Conservation (phyloP, 2,888 invertebrate species). For the Acanthococcus lagerstroemiae region DNA sequence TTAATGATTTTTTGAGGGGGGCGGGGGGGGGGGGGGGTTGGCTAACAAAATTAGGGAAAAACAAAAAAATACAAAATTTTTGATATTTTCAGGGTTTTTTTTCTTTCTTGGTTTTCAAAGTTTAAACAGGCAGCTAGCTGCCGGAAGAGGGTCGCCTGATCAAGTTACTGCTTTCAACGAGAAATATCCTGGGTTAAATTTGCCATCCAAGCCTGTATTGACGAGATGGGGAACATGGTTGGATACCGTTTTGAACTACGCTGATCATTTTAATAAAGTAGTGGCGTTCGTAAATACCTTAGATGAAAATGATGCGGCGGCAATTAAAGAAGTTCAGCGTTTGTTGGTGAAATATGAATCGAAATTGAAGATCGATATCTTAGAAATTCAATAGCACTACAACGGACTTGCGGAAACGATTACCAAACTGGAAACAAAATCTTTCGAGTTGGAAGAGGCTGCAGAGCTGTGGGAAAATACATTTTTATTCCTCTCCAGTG, state of each 20-base stretch:
- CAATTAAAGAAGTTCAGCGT: conserved; percentile 2
- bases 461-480: too few relatives aligned
- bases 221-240: conserved; percentile 22
- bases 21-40: too few relatives aligned
- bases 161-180: background rate
- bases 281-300: background rate
- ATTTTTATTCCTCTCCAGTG: background rate
- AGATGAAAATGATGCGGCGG: background rate
- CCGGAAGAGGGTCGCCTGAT: too few relatives aligned
- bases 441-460: background rate
- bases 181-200: background rate
- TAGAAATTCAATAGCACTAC: conserved; percentile 5
- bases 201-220: conserved; percentile 6
- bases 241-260: background rate
- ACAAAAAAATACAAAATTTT: too few relatives aligned
- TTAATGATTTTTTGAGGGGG: too few relatives aligned
- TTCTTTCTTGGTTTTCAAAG: too few relatives aligned
- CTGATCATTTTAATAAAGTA: conserved; percentile 13
- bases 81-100: too few relatives aligned
- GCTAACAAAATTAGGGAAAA: too few relatives aligned
- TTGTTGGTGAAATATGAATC: background rate
- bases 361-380: background rate
- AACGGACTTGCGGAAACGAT: background rate
- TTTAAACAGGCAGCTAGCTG: too few relatives aligned
- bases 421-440: background rate